Percentiles rank a stretch among this genome's conserved stretches.
Conservation (phyloP, 1,140 invertebrate species). For the Bombus sibiricus region DNA sequence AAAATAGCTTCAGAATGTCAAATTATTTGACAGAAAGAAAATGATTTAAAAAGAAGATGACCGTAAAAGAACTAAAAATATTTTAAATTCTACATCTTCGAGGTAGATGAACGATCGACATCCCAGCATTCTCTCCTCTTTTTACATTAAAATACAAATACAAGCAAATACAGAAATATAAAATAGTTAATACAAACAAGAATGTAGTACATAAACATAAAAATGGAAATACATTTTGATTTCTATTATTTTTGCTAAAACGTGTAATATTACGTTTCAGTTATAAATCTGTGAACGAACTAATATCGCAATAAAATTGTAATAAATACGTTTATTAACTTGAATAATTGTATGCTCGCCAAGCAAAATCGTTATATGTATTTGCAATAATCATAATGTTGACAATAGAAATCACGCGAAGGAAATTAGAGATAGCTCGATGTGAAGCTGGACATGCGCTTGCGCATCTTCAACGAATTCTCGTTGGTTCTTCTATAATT, state of each 20-base stretch:
- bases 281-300: not conserved
- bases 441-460: conserved; percentile 41
- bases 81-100: not conserved
- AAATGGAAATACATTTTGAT: not conserved
- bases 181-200: not conserved
- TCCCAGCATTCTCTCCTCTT: not conserved
- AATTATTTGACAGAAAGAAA: not conserved
- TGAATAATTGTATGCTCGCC: not conserved
- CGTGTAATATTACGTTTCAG: not conserved
- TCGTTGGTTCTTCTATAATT: conserved; percentile 64
- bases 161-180: no score
- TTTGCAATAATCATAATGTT: conserved; percentile 44
- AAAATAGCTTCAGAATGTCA: not conserved
- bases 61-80: not conserved
- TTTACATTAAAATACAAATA: not conserved
- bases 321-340: not conserved
- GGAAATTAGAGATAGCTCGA: conserved; percentile 36
- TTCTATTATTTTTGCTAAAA: no score
- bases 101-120: not conserved
- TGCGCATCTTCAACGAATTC: conserved; percentile 44
- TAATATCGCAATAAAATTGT: not conserved
- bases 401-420: conserved; percentile 27
- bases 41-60: not conserved
- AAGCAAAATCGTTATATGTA: not conserved
- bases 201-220: not conserved